phyloP scores from a whole-genome alignment of 2,113 vertebrate species.

The Datnioides undecimradiatus region DNA sequence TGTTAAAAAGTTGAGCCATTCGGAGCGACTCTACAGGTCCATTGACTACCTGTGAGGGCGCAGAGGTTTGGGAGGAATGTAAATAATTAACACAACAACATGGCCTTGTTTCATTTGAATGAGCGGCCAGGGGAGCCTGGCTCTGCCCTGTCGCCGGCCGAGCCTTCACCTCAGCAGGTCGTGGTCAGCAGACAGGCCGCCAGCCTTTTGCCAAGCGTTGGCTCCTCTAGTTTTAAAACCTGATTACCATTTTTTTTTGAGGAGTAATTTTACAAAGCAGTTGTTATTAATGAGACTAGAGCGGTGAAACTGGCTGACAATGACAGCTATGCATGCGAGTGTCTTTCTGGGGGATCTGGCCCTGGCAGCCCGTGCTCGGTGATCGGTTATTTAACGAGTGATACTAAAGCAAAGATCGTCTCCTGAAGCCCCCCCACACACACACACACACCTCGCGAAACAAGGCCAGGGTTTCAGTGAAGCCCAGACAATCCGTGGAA shows the following conservation, averaged over 20 bases:
- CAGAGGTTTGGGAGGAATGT: slow-evolving; percentile 60
- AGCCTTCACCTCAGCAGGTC: slow-evolving; percentile 81
- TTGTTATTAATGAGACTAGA: slow-evolving; percentile 83
- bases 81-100: slow-evolving; percentile 88
- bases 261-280: slow-evolving; percentile 57
- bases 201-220: slow-evolving; percentile 83
- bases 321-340: slow-evolving; percentile 52
- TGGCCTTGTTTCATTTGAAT: slow-evolving; percentile 87
- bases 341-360: slow-evolving; percentile 13
- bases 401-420: slow-evolving; percentile 22
- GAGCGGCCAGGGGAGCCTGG: slow-evolving; percentile 64
- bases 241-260: slow-evolving; percentile 83
- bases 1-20: slow-evolving; percentile 69
- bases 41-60: slow-evolving; percentile 74
- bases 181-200: slow-evolving; percentile 82
- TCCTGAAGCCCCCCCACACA: background rate
- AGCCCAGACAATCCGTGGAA: background rate
- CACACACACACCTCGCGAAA: background rate
- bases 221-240: slow-evolving; percentile 68
- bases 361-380: background rate
- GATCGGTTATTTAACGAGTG: background rate
- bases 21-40: slow-evolving; percentile 73
- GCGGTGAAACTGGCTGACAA: slow-evolving; percentile 71
- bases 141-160: slow-evolving; percentile 75
- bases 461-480: slow-evolving; percentile 23